These are phyloP conservation scores for Drosophila hawaiiensis DNA, from an alignment of 2,888 invertebrate species.

Conservation along the genomic window DNA sequence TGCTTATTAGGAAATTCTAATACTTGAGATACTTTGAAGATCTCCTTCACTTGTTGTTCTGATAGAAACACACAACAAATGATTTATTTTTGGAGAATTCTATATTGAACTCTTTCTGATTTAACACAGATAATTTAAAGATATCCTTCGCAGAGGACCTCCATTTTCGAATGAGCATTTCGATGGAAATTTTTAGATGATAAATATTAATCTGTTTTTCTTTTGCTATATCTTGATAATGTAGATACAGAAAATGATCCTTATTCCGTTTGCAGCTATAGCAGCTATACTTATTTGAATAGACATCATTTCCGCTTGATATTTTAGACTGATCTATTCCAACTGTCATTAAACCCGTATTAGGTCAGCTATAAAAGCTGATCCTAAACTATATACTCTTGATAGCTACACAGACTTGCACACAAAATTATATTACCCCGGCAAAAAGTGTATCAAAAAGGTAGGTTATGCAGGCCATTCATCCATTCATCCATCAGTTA, in stretches of 20 bases:
- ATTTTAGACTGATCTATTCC: neutral
- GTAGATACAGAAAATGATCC: too few species aligned
- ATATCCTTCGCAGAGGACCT: neutral
- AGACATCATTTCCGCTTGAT: neutral
- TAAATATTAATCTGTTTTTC: neutral
- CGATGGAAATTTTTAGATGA: neutral
- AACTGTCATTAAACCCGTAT: neutral
- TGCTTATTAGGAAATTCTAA: neutral
- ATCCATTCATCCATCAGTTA: slow-evolving; percentile 38
- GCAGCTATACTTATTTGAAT: neutral
- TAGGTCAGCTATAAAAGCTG: neutral
- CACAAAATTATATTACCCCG: too few species aligned
- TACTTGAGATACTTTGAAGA: neutral
- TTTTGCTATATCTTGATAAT: too few species aligned
- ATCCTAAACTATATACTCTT: neutral
- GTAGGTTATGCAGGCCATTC: neutral
- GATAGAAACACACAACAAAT: neutral
- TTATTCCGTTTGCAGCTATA: neutral
- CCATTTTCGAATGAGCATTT: neutral
- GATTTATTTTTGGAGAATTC: neutral
- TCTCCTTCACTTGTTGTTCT: too few species aligned
- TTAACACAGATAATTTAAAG: neutral
- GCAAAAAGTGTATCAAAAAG: neutral
- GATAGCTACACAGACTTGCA: neutral
- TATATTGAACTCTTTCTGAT: neutral